Evolutionary conservation across 35 echinoderm and acorn worm species (phyloP).

Genomic region (Strongylocentrotus purpuratus): DNA sequence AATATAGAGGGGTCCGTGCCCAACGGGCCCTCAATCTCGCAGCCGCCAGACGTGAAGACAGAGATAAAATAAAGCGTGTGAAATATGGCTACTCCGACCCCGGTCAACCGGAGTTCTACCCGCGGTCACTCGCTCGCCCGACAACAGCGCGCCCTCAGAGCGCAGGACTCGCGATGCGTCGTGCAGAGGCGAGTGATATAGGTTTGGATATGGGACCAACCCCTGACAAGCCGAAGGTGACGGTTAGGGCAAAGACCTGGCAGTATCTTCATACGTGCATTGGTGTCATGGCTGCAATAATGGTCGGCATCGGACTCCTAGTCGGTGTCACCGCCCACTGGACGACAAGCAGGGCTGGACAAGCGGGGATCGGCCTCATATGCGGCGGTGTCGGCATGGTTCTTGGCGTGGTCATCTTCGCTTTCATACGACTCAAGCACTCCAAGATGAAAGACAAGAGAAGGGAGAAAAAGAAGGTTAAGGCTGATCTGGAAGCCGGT

Average conservation of each 20-base stretch:
- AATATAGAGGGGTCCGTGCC: background rate
- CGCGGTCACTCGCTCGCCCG: background rate
- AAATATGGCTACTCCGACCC: background rate
- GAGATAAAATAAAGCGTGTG: background rate
- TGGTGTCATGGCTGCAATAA: background rate
- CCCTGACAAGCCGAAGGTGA: background rate
- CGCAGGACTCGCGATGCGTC: background rate
- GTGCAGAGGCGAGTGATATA: background rate
- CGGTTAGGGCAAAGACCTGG: background rate
- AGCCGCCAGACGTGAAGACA: background rate
- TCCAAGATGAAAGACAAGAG: conserved; percentile 18
- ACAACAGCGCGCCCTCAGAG: conserved; percentile 8
- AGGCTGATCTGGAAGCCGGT: background rate
- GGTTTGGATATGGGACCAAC: background rate
- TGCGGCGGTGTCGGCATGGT: conserved; percentile 13
- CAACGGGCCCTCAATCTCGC: background rate
- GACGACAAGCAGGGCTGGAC: background rate
- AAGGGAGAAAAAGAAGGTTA: conserved; percentile 13
- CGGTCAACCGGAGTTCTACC: background rate
- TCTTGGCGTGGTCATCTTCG: background rate
- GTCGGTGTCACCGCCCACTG: background rate
- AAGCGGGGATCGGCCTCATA: background rate
- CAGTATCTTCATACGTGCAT: background rate
- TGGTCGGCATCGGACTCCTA: background rate
- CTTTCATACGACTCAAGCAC: background rate